Percentiles rank a stretch among this genome's conserved stretches.
phyloP scores from a whole-genome alignment of 37 sponge, comb jelly and placozoan species.

The Eunapius fragilis region DNA sequence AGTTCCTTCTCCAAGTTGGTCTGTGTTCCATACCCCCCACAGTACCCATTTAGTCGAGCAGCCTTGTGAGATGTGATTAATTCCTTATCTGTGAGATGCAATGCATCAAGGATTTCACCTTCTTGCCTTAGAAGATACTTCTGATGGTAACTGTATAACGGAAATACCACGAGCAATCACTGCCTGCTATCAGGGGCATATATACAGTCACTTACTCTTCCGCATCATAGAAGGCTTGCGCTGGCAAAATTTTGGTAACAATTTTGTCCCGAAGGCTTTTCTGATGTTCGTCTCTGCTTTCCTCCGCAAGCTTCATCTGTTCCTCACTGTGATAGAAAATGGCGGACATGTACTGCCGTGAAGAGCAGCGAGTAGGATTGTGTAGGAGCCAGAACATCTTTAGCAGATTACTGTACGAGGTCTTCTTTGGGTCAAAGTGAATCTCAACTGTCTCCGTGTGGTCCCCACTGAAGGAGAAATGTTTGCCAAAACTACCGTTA shows the following conservation, averaged over 20 bases:
- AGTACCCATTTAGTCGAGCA: conserved; percentile 85
- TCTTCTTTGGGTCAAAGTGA: conserved; percentile 73
- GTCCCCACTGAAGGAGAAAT: conserved; percentile 88
- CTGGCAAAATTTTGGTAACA: conserved; percentile 67
- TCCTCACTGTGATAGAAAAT: conserved; percentile 89
- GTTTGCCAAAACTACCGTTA: conserved; percentile 51
- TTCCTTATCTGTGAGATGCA: conserved; percentile 77
- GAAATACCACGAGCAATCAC: neutral
- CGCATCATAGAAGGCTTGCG: conserved; percentile 88
- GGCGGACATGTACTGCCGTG: conserved; percentile 98
- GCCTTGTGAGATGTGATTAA: conserved; percentile 80
- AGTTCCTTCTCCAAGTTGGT: conserved; percentile 78
- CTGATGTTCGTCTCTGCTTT: conserved; percentile 79
- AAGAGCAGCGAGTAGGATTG: conserved; percentile 81
- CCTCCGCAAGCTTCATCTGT: conserved; percentile 82
- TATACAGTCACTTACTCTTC: conserved; percentile 79
- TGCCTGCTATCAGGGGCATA: neutral
- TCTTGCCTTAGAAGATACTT: conserved; percentile 92
- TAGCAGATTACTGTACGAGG: conserved; percentile 71
- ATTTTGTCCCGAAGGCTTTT: conserved; percentile 67
- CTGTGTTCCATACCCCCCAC: conserved; percentile 77
- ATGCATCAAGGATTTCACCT: conserved; percentile 60
- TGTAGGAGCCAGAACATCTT: conserved; percentile 93
- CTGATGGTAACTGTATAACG: conserved; percentile 86
- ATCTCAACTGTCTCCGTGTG: conserved; percentile 96